Percentiles rank a stretch among this genome's conserved stretches.
Conservation (phyloP, 2,797 vertebrate genomes). For the Ctenopoma multispine region DNA sequence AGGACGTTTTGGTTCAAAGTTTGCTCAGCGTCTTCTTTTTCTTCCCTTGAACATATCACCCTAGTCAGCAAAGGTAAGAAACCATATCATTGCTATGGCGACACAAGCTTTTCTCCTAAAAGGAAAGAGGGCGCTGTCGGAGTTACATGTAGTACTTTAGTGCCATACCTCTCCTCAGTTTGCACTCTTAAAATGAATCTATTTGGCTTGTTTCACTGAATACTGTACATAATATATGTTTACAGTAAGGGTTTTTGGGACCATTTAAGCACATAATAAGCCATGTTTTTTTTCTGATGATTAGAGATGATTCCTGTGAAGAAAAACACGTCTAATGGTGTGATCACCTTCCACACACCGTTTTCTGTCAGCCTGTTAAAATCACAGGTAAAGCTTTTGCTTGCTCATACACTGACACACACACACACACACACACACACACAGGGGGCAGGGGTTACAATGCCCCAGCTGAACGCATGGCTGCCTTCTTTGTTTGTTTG, state of each 20-base stretch:
- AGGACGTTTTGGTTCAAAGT: neutral
- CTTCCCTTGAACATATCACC: neutral
- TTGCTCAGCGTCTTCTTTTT: neutral
- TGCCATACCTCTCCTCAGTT: neutral
- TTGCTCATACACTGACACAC: neutral
- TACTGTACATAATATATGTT: neutral
- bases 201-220: neutral
- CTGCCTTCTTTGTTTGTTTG: neutral
- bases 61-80: slow-evolving; percentile 46
- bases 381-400: slow-evolving; percentile 33
- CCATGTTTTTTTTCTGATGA: neutral
- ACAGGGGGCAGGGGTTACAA: slow-evolving; percentile 17
- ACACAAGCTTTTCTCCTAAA: neutral
- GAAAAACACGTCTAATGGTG: slow-evolving; percentile 29
- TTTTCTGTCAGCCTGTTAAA: slow-evolving; percentile 21
- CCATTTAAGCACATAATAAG: neutral
- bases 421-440: neutral
- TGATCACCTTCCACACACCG: slow-evolving; percentile 47
- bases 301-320: slow-evolving; percentile 47
- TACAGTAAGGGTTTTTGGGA: neutral
- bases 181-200: neutral
- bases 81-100: neutral
- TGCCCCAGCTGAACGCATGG: slow-evolving; percentile 6
- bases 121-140: neutral
- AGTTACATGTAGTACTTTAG: neutral